A percentile compares a stretch with the other conserved stretches of the same genome.
These are phyloP conservation scores for Drosophila dives DNA, from an alignment of 2,888 invertebrate genomes.

Conservation along the genomic window DNA sequence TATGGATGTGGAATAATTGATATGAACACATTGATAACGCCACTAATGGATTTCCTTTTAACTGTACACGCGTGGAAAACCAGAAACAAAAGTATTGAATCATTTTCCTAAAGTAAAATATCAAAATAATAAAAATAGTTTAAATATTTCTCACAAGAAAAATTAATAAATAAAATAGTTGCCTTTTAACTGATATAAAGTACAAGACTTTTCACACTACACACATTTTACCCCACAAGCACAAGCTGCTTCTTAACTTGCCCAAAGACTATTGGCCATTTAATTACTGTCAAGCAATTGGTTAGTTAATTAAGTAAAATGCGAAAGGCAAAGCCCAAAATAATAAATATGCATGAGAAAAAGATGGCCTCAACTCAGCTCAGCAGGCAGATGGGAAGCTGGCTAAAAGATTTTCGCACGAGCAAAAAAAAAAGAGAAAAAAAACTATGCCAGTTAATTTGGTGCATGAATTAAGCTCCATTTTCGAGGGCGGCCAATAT, in stretches of 20 bases:
- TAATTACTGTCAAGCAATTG: constrained; percentile 47
- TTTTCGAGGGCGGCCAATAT: constrained; percentile 66
- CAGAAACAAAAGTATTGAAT: background rate
- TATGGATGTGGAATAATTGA: constrained; percentile 7
- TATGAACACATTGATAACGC: constrained; percentile 9
- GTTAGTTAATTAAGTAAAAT: constrained; percentile 56
- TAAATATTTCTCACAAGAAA: background rate
- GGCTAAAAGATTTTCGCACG: constrained; percentile 68
- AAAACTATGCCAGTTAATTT: constrained; percentile 55
- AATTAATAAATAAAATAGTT: background rate
- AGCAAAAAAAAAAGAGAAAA: constrained; percentile 24
- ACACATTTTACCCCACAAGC: background rate
- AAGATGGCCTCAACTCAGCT: constrained; percentile 29
- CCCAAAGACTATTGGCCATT: constrained; percentile 12
- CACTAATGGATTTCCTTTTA: constrained; percentile 20
- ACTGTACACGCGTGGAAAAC: background rate
- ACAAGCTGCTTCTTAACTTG: constrained; percentile 30
- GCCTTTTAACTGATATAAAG: background rate
- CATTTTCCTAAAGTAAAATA: background rate
- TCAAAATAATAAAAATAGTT: background rate
- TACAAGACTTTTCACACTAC: background rate
- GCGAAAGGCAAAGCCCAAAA: constrained; percentile 17
- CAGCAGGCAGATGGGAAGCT: constrained; percentile 55
- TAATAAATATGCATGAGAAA: constrained; percentile 66
- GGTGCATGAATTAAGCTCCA: constrained; percentile 71